A percentile compares a stretch with the other conserved stretches of the same genome.
phyloP scores from a whole-genome alignment of 2,888 invertebrate species.

The Nasonia oneida region DNA sequence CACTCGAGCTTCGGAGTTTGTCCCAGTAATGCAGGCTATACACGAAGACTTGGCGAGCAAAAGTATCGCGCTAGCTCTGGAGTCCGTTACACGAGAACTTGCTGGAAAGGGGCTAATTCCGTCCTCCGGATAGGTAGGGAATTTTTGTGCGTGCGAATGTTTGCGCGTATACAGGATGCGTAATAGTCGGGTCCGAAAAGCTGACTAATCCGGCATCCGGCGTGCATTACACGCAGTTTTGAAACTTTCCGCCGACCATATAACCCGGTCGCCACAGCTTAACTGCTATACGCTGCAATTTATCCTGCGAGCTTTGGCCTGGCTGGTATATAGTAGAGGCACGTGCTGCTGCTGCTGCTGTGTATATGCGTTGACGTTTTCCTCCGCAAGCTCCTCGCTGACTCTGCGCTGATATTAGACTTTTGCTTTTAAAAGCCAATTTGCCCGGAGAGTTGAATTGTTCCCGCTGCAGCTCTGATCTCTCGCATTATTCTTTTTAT shows the following conservation, averaged over 20 bases:
- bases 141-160: background rate
- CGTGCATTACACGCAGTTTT: constrained; percentile 76
- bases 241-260: constrained; percentile 72
- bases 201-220: constrained; percentile 76
- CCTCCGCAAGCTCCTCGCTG: constrained; percentile 11
- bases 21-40: constrained; percentile 22
- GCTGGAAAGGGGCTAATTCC: constrained; percentile 38
- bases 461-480: background rate
- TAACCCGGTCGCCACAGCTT: constrained; percentile 70
- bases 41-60: constrained; percentile 9
- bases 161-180: constrained; percentile 19
- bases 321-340: background rate
- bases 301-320: constrained; percentile 65
- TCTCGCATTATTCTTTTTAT: background rate
- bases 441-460: background rate
- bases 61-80: constrained; percentile 17
- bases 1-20: constrained; percentile 35
- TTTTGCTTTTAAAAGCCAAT: background rate
- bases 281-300: constrained; percentile 67
- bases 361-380: constrained; percentile 21
- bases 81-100: constrained; percentile 22
- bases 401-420: background rate
- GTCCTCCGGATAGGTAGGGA: background rate
- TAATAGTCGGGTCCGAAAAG: constrained; percentile 62
- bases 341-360: background rate